phyloP scores from a whole-genome alignment of 1,140 invertebrate genomes.

The Drosophila orena region DNA sequence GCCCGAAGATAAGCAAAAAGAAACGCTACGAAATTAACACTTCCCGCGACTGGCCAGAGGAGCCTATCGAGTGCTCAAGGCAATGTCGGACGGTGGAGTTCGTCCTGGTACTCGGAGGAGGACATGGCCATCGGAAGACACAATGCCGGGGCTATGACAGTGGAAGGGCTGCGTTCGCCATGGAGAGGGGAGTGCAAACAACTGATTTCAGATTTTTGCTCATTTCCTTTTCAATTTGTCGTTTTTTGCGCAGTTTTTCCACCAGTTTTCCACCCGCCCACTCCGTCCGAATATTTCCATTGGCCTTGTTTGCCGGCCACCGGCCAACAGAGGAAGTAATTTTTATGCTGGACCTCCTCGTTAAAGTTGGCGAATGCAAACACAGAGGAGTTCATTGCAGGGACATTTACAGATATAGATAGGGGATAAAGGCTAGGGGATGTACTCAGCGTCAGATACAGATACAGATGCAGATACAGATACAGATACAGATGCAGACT shows the following conservation, averaged over 20 bases:
- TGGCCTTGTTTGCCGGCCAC: conserved; percentile 54
- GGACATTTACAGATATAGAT: conserved; percentile 19
- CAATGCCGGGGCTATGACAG: conserved; percentile 49
- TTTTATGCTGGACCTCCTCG: conserved; percentile 68
- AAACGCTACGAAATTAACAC: conserved; percentile 78
- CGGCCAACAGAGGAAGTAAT: conserved; percentile 73
- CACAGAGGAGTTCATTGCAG: conserved; percentile 31
- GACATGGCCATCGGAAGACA: conserved; percentile 39
- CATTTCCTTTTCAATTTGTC: conserved; percentile 80
- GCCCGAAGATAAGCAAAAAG: conserved; percentile 70
- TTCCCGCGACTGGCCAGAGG: conserved; percentile 55
- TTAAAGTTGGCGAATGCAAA: conserved; percentile 70
- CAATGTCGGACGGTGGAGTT: conserved; percentile 54
- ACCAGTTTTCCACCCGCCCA: conserved; percentile 5
- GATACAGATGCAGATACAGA: conserved; percentile 14
- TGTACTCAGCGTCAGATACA: conserved; percentile 8
- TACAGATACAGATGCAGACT: conserved; percentile 16
- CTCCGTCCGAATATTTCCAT: conserved; percentile 3
- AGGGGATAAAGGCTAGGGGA: conserved; percentile 9
- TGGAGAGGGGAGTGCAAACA: conserved; percentile 55
- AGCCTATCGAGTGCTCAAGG: conserved; percentile 73
- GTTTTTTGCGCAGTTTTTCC: conserved; percentile 71
- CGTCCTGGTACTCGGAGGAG: conserved; percentile 20
- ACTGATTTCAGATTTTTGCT: conserved; percentile 74
- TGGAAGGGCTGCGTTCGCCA: neutral